Conservation (phyloP, 2,113 vertebrate species). For the Ptychochromis oligacanthus region DNA sequence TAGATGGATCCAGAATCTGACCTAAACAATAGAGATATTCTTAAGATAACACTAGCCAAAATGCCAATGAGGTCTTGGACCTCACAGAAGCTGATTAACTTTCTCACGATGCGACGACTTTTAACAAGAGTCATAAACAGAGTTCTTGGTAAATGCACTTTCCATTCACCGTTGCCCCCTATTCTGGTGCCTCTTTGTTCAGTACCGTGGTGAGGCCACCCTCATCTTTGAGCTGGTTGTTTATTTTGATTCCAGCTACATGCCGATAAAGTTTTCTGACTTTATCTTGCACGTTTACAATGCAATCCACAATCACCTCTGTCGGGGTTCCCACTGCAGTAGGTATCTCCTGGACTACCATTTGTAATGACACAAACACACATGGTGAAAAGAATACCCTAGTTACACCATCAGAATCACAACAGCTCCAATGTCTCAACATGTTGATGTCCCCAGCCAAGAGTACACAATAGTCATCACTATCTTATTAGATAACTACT, state of each 20-base stretch:
- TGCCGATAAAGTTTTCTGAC: neutral
- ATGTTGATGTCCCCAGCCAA: neutral
- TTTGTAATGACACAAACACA: neutral
- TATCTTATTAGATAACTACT: too few species aligned
- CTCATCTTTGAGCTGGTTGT: neutral
- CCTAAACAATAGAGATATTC: neutral
- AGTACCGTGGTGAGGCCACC: neutral
- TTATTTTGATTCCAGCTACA: neutral
- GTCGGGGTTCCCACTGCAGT: neutral
- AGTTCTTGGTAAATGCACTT: conserved; percentile 20
- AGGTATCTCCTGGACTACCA: neutral
- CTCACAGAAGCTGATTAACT: conserved; percentile 16
- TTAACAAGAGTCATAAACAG: conserved; percentile 55
- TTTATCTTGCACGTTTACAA: neutral
- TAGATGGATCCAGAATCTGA: neutral
- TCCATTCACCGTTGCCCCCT: neutral
- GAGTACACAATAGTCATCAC: too few species aligned
- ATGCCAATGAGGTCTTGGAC: neutral
- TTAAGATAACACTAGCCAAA: neutral
- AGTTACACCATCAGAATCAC: neutral
- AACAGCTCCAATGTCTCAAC: neutral
- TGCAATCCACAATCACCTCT: neutral
- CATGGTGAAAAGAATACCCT: neutral
- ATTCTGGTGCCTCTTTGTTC: neutral
- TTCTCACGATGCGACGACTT: conserved; percentile 61